These are phyloP conservation scores for Nesogale talazaci DNA, from an alignment of 2,113 vertebrate genomes.

Conservation along the genomic window DNA sequence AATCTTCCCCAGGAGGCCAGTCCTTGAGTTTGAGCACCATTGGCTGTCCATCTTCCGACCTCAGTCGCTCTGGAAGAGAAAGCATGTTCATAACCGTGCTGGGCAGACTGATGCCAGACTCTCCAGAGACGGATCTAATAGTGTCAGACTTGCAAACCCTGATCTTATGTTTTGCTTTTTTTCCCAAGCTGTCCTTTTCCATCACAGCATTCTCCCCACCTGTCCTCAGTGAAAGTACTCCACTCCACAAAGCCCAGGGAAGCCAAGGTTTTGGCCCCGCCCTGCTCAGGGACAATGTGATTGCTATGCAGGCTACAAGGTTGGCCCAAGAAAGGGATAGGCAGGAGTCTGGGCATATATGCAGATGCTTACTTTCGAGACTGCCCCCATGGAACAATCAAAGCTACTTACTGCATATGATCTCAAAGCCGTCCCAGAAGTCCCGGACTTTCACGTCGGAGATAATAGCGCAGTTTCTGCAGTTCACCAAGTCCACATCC, in stretches of 20 bases:
- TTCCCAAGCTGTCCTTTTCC: neutral
- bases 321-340: neutral
- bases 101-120: neutral
- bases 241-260: neutral
- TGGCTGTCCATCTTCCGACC: slow-evolving; percentile 93
- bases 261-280: neutral
- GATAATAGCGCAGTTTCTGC: slow-evolving; percentile 98
- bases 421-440: slow-evolving; percentile 99
- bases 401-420: slow-evolving; percentile 96
- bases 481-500: slow-evolving; percentile 99
- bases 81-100: slow-evolving; percentile 37
- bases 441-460: slow-evolving; percentile 99
- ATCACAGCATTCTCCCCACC: neutral
- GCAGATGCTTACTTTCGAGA: slow-evolving; percentile 37
- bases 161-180: neutral
- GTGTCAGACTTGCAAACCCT: slow-evolving; percentile 17
- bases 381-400: slow-evolving; percentile 89
- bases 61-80: slow-evolving; percentile 90
- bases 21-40: slow-evolving; percentile 99
- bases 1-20: slow-evolving; percentile 99
- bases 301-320: neutral
- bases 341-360: neutral
- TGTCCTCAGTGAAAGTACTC: neutral
- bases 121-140: neutral
- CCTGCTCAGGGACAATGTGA: neutral